phyloP scores from a whole-genome alignment of 2,888 invertebrate species.

The Ligdia adustata region DNA sequence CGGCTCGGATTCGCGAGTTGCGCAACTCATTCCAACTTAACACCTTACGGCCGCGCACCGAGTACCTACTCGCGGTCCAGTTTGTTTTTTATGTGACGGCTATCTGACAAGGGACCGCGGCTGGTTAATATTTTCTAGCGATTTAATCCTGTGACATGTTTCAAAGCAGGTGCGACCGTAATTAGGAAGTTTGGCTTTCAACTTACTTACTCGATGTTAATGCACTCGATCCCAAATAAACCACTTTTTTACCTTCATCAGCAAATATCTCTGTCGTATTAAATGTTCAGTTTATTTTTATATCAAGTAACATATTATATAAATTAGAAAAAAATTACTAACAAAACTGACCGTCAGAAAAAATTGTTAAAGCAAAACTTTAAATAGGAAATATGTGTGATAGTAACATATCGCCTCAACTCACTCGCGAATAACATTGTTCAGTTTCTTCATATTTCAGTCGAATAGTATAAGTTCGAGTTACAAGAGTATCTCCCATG shows the following conservation, averaged over 20 bases:
- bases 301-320: too few species aligned
- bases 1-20: constrained; percentile 24
- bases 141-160: constrained; percentile 13
- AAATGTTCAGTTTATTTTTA: too few species aligned
- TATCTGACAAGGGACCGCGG: constrained; percentile 18
- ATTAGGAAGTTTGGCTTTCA: constrained; percentile 1
- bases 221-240: neutral
- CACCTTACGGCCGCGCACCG: too few species aligned
- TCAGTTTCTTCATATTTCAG: too few species aligned
- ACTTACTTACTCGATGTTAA: neutral
- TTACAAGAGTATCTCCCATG: constrained; percentile 32
- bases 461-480: constrained; percentile 18
- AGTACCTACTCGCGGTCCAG: constrained; percentile 15
- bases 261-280: too few species aligned
- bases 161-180: constrained; percentile 7
- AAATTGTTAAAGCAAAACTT: too few species aligned
- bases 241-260: too few species aligned
- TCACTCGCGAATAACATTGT: too few species aligned
- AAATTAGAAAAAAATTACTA: too few species aligned
- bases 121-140: constrained; percentile 13
- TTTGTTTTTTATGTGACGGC: constrained; percentile 24
- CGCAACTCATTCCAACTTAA: constrained; percentile 21
- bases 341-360: too few species aligned
- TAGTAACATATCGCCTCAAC: too few species aligned
- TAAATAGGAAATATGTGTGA: too few species aligned